Conservation (phyloP, 2,797 vertebrate species). For the Hoplostethus mediterraneus region DNA sequence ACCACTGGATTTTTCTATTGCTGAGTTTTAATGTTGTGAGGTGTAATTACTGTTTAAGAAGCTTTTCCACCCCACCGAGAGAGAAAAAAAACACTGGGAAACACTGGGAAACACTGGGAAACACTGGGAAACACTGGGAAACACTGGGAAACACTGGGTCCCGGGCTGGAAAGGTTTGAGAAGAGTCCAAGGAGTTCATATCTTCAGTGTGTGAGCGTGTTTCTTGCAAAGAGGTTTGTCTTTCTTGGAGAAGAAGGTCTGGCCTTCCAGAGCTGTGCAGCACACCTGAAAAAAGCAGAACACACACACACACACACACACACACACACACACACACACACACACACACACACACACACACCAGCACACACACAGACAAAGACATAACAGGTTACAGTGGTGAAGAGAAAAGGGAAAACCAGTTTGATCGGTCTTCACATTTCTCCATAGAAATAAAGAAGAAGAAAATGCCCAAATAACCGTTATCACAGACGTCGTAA, state of each 20-base stretch:
- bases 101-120: not conserved
- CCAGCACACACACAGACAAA: not conserved
- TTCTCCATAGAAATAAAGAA: not conserved
- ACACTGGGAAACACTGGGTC: not conserved
- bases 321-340: slow-evolving; percentile 7
- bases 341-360: slow-evolving; percentile 11
- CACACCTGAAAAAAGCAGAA: slow-evolving; percentile 86
- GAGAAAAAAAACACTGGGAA: not conserved
- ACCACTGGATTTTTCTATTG: slow-evolving; percentile 12
- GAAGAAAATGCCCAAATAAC: no score
- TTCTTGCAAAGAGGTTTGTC: slow-evolving; percentile 99
- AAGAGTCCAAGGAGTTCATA: slow-evolving; percentile 77
- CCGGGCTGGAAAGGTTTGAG: not conserved
- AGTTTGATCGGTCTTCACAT: not conserved
- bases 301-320: slow-evolving; percentile 11
- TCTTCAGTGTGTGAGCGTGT: slow-evolving; percentile 92
- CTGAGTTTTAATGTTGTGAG: not conserved
- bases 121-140: no score
- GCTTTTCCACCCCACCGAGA: not conserved
- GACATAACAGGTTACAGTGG: not conserved
- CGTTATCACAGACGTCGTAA: no score
- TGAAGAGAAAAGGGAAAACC: not conserved
- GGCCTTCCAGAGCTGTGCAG: slow-evolving; percentile 92
- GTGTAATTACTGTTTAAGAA: not conserved
- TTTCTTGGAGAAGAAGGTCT: slow-evolving; percentile 97